Conservation (phyloP, 1,140 invertebrate genomes). For the Temnothorax nylanderi region DNA sequence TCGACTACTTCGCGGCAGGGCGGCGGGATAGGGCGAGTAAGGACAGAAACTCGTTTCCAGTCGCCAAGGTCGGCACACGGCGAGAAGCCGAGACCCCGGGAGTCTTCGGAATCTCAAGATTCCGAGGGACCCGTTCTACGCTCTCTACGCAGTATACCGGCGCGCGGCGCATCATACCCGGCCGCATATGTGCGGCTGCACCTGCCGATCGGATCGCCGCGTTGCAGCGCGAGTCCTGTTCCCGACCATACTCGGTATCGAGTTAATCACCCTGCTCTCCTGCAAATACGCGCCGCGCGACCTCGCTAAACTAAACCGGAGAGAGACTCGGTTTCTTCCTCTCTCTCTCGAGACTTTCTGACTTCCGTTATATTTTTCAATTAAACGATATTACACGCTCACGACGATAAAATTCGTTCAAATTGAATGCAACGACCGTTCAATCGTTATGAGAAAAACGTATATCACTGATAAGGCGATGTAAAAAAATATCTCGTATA, state of each 20-base stretch:
- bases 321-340: background rate
- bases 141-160: slow-evolving; percentile 2
- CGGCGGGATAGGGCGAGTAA: slow-evolving; percentile 58
- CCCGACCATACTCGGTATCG: slow-evolving; percentile 34
- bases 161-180: slow-evolving; percentile 62
- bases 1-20: slow-evolving; percentile 8
- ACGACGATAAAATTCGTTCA: background rate
- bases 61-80: slow-evolving; percentile 69
- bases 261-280: slow-evolving; percentile 35
- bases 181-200: slow-evolving; percentile 68
- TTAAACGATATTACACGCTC: background rate
- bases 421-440: background rate
- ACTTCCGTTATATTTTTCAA: slow-evolving; percentile 2
- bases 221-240: slow-evolving; percentile 20
- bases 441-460: background rate
- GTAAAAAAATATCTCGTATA: background rate
- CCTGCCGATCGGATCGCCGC: slow-evolving; percentile 59
- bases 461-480: background rate
- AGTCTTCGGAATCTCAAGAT: slow-evolving; percentile 71
- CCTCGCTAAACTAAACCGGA: slow-evolving; percentile 15
- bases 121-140: slow-evolving; percentile 64
- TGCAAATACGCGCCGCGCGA: slow-evolving; percentile 19
- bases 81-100: slow-evolving; percentile 56
- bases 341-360: background rate
- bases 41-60: slow-evolving; percentile 74